Conservation (phyloP, 2,797 vertebrate genomes). For the Trematocara caparti region DNA sequence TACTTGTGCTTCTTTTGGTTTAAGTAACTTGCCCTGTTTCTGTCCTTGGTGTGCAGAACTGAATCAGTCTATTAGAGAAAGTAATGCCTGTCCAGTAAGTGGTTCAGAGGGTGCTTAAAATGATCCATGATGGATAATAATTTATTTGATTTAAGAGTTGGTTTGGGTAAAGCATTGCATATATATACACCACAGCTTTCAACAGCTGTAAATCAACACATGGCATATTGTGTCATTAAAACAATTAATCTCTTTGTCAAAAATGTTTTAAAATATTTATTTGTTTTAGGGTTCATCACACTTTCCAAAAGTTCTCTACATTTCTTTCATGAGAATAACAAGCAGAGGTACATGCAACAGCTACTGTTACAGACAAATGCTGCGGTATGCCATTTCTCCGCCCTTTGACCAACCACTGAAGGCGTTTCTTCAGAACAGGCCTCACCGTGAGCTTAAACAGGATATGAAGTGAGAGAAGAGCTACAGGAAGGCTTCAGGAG, state of each 20-base stretch:
- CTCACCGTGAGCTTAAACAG: background rate
- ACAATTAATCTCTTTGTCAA: fast-evolving
- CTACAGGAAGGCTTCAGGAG: background rate
- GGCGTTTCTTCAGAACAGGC: background rate
- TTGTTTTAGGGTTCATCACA: fast-evolving
- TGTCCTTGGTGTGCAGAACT: fast-evolving
- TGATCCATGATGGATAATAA: background rate
- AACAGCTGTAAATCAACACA: fast-evolving
- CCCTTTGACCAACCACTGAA: slow-evolving; percentile 1
- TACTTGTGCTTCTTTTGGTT: background rate
- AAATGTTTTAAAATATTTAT: fast-evolving
- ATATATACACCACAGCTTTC: fast-evolving
- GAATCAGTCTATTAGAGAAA: background rate
- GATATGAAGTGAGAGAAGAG: background rate
- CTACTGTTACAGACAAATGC: background rate
- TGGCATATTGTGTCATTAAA: fast-evolving
- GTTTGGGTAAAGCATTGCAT: background rate
- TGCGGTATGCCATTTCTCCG: background rate
- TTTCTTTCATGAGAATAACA: background rate
- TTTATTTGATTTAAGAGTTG: background rate
- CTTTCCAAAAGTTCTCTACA: background rate
- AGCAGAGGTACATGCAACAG: background rate
- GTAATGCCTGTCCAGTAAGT: fast-evolving
- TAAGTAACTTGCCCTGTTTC: background rate
- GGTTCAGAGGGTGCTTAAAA: background rate